Conservation (phyloP, 2,797 vertebrate species). For the Phataginus tetradactyla region DNA sequence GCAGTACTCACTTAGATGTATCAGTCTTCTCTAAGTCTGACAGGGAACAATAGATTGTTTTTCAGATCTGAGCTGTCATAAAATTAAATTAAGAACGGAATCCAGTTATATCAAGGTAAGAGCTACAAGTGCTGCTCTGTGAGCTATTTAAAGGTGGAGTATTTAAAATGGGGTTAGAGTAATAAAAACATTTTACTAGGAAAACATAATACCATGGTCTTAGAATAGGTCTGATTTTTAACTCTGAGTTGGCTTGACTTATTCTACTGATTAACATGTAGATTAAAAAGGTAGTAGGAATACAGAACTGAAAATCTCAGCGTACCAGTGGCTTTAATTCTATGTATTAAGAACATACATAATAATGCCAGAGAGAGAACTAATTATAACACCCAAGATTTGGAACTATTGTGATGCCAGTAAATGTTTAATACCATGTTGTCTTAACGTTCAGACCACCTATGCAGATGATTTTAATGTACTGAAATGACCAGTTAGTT, state of each 20-base stretch:
- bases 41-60: slow-evolving; percentile 11
- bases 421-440: slow-evolving; percentile 3
- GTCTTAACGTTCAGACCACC: slow-evolving; percentile 21
- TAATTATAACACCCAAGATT: slow-evolving; percentile 10
- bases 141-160: slow-evolving; percentile 33
- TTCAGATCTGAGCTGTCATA: slow-evolving; percentile 52
- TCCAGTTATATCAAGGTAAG: slow-evolving; percentile 13
- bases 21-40: slow-evolving; percentile 15
- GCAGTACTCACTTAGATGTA: slow-evolving; percentile 46
- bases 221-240: slow-evolving; percentile 41
- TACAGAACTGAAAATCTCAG: slow-evolving; percentile 25
- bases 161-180: slow-evolving; percentile 51
- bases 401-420: not conserved
- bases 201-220: not conserved
- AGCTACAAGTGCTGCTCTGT: not conserved
- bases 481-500: not conserved
- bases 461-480: slow-evolving; percentile 30
- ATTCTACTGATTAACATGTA: slow-evolving; percentile 25
- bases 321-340: not conserved
- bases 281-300: not conserved
- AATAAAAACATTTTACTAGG: slow-evolving; percentile 41
- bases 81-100: slow-evolving; percentile 49
- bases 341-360: not conserved
- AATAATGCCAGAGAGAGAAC: not conserved
- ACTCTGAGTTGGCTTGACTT: slow-evolving; percentile 29